A percentile compares a stretch with the other conserved stretches of the same genome.
Evolutionary conservation across 1,140 invertebrate species (phyloP).

Genomic region (Charaxes varanes): DNA sequence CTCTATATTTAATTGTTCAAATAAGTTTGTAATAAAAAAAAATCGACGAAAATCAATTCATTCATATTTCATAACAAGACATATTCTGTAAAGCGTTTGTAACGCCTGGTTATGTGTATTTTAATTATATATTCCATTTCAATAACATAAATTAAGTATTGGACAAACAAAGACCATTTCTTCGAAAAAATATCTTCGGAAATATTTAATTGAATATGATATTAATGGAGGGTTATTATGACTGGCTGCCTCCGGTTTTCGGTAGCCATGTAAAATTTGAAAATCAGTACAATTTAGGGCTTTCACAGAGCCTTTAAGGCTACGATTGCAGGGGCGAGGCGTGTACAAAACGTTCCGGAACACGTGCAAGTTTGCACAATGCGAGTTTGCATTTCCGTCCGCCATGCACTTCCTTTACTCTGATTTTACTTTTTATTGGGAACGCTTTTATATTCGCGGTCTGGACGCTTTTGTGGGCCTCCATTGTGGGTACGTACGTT

Average conservation of each 20-base stretch:
- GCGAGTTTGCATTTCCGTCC: constrained; percentile 70
- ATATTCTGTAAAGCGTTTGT: no score
- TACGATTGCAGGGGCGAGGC: constrained; percentile 35
- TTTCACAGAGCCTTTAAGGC: constrained; percentile 40
- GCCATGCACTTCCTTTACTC: constrained; percentile 70
- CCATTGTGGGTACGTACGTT: constrained; percentile 62
- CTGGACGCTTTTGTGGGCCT: constrained; percentile 56
- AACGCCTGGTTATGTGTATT: no score
- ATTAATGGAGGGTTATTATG: constrained; percentile 1
- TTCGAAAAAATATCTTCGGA: no score
- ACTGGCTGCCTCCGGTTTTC: constrained; percentile 4
- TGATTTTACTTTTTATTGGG: constrained; percentile 68
- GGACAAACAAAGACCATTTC: no score
- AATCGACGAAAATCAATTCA: no score
- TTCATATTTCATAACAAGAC: no score
- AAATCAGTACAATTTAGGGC: constrained; percentile 47
- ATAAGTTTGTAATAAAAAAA: no score
- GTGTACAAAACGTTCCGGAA: constrained; percentile 64
- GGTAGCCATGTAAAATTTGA: constrained; percentile 25
- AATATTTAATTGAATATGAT: neutral
- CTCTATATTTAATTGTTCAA: no score
- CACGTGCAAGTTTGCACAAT: constrained; percentile 71
- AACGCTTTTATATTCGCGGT: constrained; percentile 55
- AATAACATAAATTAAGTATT: constrained; percentile 8
- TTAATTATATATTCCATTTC: constrained; percentile 4